phyloP scores from a whole-genome alignment of 1,140 invertebrate genomes.

The Oedothorax gibbosus region DNA sequence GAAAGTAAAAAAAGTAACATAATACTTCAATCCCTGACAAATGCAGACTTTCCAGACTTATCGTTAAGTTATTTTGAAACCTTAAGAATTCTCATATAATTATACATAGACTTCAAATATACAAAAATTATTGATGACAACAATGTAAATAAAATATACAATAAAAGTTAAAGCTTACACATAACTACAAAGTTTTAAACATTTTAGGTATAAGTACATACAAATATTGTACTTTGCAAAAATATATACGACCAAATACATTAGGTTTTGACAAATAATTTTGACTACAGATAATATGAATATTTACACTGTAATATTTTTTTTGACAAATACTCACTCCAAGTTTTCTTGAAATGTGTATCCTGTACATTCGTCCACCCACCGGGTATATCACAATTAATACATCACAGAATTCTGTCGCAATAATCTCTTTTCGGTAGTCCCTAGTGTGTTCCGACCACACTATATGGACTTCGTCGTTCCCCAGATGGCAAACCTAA shows the following conservation, averaged over 20 bases:
- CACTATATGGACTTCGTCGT: slow-evolving; percentile 99
- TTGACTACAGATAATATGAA: too few relatives aligned
- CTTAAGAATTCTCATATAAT: too few relatives aligned
- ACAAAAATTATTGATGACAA: too few relatives aligned
- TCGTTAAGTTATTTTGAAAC: too few relatives aligned
- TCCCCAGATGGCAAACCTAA: slow-evolving; percentile 90
- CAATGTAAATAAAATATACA: too few relatives aligned
- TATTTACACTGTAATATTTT: background rate
- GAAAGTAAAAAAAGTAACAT: too few relatives aligned
- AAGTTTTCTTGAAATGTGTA: slow-evolving; percentile 85
- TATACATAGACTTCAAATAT: too few relatives aligned
- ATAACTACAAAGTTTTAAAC: too few relatives aligned
- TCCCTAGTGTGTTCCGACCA: slow-evolving; percentile 98
- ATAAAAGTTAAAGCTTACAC: too few relatives aligned
- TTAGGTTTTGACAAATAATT: too few relatives aligned
- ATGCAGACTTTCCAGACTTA: too few relatives aligned
- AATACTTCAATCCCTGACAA: too few relatives aligned
- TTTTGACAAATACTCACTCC: slow-evolving; percentile 75
- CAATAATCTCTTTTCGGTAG: slow-evolving; percentile 96
- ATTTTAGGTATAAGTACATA: background rate
- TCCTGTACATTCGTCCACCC: slow-evolving; percentile 80
- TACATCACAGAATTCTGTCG: slow-evolving; percentile 99
- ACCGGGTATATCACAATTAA: slow-evolving; percentile 97
- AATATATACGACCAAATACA: background rate
- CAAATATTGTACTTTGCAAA: background rate